Evolutionary conservation across 2,888 invertebrate genomes (phyloP).

Genomic region (Caenorhabditis imperialis): DNA sequence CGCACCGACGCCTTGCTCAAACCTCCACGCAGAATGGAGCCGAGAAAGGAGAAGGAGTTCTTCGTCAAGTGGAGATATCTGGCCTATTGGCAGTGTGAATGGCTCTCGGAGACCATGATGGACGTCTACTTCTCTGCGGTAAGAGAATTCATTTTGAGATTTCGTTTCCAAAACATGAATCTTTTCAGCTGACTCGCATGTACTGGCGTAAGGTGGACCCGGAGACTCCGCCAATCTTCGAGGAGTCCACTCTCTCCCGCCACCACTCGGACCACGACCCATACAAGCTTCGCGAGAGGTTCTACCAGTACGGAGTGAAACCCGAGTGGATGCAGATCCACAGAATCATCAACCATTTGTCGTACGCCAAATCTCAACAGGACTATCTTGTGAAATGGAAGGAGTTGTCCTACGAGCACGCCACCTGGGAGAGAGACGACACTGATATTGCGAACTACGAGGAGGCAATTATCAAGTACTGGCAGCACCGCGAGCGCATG

Average conservation of each 20-base stretch:
- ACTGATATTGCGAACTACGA: conserved; percentile 85
- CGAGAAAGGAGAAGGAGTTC: conserved; percentile 85
- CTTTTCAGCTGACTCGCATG: conserved; percentile 88
- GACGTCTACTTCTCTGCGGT: conserved; percentile 71
- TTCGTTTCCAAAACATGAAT: not conserved
- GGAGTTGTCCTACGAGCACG: conserved; percentile 94
- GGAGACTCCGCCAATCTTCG: conserved; percentile 97
- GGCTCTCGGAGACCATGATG: conserved; percentile 84
- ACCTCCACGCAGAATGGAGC: conserved; percentile 71
- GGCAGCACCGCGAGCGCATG: conserved; percentile 82
- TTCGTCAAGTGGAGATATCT: conserved; percentile 97
- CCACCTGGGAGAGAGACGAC: conserved; percentile 96
- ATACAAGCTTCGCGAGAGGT: conserved; percentile 81
- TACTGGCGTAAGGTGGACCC: conserved; percentile 96
- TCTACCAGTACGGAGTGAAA: conserved; percentile 92
- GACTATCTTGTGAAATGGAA: conserved; percentile 97
- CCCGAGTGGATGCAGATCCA: conserved; percentile 96
- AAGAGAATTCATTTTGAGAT: conserved; percentile 3
- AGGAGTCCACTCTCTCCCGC: conserved; percentile 80
- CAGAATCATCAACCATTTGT: conserved; percentile 92
- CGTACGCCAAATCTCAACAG: conserved; percentile 79
- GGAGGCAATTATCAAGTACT: conserved; percentile 90
- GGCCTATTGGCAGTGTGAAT: conserved; percentile 98
- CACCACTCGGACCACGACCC: conserved; percentile 79
- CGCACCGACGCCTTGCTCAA: conserved; percentile 55